Evolutionary conservation across 2,888 invertebrate genomes (phyloP).

Genomic region (Harpagoxenus sublaevis): DNA sequence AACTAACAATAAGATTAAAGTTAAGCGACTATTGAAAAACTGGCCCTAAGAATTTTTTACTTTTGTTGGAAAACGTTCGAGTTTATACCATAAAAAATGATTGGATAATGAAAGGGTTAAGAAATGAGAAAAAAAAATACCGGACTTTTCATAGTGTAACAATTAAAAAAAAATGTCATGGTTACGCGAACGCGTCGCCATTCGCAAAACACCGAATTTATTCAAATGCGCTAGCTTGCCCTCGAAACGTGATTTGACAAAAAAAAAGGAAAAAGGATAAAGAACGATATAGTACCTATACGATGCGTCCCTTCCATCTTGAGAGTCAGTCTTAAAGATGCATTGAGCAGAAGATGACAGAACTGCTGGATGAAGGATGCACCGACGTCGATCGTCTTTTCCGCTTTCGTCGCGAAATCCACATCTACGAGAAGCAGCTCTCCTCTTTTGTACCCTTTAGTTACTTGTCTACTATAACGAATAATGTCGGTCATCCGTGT

Average conservation of each 20-base stretch:
- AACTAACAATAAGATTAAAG: too few species aligned
- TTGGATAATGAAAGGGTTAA: not conserved
- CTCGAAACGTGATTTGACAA: constrained; percentile 14
- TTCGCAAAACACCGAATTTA: constrained; percentile 52
- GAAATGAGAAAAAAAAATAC: not conserved
- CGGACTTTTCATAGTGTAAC: constrained; percentile 5
- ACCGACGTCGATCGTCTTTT: constrained; percentile 34
- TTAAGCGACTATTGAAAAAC: too few species aligned
- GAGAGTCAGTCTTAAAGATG: constrained; percentile 59
- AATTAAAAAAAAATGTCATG: constrained; percentile 70
- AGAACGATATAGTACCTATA: constrained; percentile 6
- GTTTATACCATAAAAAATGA: not conserved
- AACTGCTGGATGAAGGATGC: constrained; percentile 42
- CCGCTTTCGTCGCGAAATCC: constrained; percentile 44
- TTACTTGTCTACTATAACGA: not conserved
- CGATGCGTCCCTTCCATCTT: constrained; percentile 40
- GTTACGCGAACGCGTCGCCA: constrained; percentile 60
- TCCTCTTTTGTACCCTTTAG: constrained; percentile 11
- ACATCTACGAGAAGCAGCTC: constrained; percentile 31
- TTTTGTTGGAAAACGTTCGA: not conserved
- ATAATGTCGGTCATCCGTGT: constrained; percentile 45
- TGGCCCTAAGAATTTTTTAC: not conserved
- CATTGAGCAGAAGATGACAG: constrained; percentile 58
- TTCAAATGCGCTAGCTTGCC: constrained; percentile 57
- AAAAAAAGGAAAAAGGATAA: constrained; percentile 32